Conservation (phyloP, 2,113 vertebrate genomes). For the Solea solea region DNA sequence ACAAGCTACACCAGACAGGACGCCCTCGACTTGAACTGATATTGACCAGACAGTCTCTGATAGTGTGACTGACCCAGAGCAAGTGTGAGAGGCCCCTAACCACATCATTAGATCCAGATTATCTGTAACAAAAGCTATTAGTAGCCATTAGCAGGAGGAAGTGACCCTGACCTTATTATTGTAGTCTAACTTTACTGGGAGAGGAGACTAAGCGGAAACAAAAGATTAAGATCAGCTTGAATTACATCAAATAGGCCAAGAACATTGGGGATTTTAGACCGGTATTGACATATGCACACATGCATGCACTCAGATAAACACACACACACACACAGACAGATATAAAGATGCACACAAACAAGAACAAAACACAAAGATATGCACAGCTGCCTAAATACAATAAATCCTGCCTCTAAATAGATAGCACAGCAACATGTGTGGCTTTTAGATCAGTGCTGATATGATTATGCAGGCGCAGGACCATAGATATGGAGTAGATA, state of each 20-base stretch:
- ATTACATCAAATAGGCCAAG: conserved; percentile 43
- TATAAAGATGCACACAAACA: not conserved
- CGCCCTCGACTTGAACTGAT: conserved; percentile 28
- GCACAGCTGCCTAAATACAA: conserved; percentile 42
- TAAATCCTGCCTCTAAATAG: conserved; percentile 62
- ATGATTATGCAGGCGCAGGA: conserved; percentile 64
- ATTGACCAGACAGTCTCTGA: conserved; percentile 53
- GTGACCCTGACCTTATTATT: conserved; percentile 59
- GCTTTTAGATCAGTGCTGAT: conserved; percentile 62
- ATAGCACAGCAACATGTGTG: conserved; percentile 62
- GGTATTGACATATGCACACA: conserved; percentile 31
- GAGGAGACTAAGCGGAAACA: conserved; percentile 28
- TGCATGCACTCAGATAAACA: not conserved
- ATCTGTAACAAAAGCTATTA: conserved; percentile 67
- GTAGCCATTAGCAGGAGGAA: conserved; percentile 62
- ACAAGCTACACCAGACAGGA: conserved; percentile 12
- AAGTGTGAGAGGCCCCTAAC: conserved; percentile 40
- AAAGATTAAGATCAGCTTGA: conserved; percentile 59
- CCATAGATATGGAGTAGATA: conserved; percentile 51
- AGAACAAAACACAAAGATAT: conserved; percentile 14
- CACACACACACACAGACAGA: conserved; percentile 13
- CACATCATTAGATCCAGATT: conserved; percentile 68
- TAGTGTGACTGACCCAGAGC: conserved; percentile 38
- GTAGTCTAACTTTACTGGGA: conserved; percentile 40
- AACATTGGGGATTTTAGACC: conserved; percentile 53